phyloP scores from a whole-genome alignment of 2,797 vertebrate genomes.

The Nasua narica region DNA sequence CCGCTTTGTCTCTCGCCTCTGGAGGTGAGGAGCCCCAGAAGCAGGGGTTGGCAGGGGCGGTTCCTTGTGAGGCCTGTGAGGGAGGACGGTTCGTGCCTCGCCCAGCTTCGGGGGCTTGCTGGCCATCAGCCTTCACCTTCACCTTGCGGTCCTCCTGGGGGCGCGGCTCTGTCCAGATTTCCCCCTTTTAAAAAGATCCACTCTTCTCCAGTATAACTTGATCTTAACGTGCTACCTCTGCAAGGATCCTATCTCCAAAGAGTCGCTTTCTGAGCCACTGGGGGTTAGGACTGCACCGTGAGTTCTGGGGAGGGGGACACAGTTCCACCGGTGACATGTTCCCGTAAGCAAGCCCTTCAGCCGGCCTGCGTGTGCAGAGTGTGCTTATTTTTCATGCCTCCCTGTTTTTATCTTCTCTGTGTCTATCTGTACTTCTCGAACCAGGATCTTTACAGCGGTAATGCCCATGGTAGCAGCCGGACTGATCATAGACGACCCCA shows the following conservation, averaged over 20 bases:
- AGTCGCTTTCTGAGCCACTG: neutral
- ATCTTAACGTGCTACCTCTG: neutral
- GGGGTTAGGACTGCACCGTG: neutral
- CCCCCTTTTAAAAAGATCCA: neutral
- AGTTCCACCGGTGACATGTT: fast-evolving
- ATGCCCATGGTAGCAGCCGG: constrained; percentile 99
- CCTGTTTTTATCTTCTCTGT: constrained; percentile 79
- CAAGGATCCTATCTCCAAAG: neutral
- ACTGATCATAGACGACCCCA: constrained; percentile 98
- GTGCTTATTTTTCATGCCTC: constrained; percentile 66
- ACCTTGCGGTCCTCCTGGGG: fast-evolving
- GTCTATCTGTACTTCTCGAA: constrained; percentile 87
- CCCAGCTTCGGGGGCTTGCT: neutral
- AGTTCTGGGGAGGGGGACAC: fast-evolving
- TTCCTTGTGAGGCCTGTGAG: fast-evolving
- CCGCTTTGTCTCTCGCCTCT: neutral
- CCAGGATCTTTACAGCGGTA: constrained; percentile 99
- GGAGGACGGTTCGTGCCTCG: neutral
- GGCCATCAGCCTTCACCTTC: neutral
- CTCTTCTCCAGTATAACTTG: neutral
- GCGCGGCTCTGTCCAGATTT: neutral
- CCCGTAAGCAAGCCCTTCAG: fast-evolving
- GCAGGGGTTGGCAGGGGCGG: fast-evolving
- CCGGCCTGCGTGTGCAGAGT: neutral
- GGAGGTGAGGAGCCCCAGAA: neutral